Conservation (phyloP, 2,113 vertebrate species). For the Pteruthius melanotis region DNA sequence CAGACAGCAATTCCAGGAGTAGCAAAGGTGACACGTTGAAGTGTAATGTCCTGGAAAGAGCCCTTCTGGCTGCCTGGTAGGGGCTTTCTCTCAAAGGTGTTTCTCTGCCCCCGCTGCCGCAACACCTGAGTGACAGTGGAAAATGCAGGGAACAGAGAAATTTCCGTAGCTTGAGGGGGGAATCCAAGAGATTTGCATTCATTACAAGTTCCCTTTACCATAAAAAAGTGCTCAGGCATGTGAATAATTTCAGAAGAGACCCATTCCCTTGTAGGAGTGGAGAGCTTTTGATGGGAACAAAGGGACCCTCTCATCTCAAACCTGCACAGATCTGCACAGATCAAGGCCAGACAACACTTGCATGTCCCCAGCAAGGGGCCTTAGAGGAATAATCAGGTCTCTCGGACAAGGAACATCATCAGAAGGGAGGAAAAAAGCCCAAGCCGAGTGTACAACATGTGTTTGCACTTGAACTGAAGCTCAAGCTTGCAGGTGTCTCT, state of each 20-base stretch:
- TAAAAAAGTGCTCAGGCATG: not conserved
- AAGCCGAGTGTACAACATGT: not conserved
- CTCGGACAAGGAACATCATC: not conserved
- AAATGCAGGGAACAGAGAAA: not conserved
- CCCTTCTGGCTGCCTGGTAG: constrained; percentile 17
- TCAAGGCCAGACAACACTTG: not conserved
- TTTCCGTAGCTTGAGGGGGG: not conserved
- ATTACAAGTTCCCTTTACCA: not conserved
- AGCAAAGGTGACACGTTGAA: not conserved
- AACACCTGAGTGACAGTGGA: not conserved
- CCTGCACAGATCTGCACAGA: not conserved
- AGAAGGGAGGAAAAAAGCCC: not conserved
- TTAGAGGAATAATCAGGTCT: not conserved
- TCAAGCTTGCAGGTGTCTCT: not conserved
- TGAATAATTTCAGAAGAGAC: not conserved
- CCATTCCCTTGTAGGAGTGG: not conserved
- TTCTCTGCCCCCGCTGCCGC: not conserved
- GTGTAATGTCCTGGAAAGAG: constrained; percentile 38
- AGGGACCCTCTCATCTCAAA: not conserved
- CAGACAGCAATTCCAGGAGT: not conserved
- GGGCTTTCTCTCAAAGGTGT: not conserved
- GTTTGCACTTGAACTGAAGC: not conserved
- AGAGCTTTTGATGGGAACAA: constrained; percentile 5
- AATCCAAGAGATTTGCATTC: not conserved
- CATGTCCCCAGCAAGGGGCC: not conserved